phyloP scores from a whole-genome alignment of 2,888 invertebrate genomes.

The Lutraria lutraria region DNA sequence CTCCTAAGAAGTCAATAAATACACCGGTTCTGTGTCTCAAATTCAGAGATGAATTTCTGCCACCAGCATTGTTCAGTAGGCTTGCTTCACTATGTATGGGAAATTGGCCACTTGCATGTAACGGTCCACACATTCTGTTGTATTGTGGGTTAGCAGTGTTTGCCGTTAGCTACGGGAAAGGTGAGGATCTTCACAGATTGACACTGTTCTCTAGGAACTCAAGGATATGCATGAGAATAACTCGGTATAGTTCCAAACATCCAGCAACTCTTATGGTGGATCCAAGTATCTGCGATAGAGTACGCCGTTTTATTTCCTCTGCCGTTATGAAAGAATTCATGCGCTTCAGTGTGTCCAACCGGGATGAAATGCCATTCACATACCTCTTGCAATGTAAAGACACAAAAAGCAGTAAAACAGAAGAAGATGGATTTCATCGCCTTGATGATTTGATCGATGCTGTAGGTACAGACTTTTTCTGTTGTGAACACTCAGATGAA shows the following conservation, averaged over 20 bases:
- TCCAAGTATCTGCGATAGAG: conserved; percentile 48
- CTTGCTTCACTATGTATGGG: conserved; percentile 52
- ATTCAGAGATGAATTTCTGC: conserved; percentile 54
- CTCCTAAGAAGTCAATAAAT: not conserved
- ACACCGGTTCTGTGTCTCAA: conserved; percentile 37
- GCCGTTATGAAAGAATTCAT: conserved; percentile 50
- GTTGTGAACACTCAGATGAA: conserved; percentile 52
- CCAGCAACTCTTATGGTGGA: conserved; percentile 44
- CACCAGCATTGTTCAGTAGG: conserved; percentile 60
- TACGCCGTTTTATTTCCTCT: conserved; percentile 53
- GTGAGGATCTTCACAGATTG: conserved; percentile 52
- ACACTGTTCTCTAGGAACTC: conserved; percentile 54
- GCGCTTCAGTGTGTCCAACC: conserved; percentile 29
- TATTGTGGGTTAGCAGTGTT: conserved; percentile 62
- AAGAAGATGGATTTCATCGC: conserved; percentile 55
- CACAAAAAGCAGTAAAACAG: conserved; percentile 33
- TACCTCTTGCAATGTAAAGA: conserved; percentile 55
- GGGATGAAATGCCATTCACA: conserved; percentile 27
- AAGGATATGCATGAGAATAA: conserved; percentile 57
- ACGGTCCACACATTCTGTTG: conserved; percentile 50
- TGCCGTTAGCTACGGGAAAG: conserved; percentile 44
- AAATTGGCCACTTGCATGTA: conserved; percentile 52
- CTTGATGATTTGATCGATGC: conserved; percentile 28
- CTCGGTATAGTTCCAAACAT: conserved; percentile 46
- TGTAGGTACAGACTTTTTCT: conserved; percentile 46